Conservation (phyloP, 2,113 vertebrate species). For the Calcarius ornatus region DNA sequence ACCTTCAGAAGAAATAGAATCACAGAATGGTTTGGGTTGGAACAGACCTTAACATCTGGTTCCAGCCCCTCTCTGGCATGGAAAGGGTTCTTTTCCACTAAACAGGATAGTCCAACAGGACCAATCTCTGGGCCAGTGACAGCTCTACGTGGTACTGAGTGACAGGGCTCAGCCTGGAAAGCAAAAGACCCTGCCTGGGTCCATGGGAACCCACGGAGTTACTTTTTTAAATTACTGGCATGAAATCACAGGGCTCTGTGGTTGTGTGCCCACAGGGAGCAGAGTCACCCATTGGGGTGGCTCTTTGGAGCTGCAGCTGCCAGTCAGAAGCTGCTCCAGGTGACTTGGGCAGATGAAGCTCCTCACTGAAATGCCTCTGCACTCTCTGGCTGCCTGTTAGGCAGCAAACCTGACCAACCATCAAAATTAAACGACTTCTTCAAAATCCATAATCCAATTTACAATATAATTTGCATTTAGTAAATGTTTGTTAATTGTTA, state of each 20-base stretch:
- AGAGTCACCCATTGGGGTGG: background rate
- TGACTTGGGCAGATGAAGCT: background rate
- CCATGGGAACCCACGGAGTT: background rate
- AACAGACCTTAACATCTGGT: background rate
- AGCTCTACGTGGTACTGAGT: background rate
- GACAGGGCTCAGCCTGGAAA: background rate
- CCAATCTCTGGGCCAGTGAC: background rate
- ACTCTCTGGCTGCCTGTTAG: background rate
- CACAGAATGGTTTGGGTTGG: background rate
- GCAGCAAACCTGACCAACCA: background rate
- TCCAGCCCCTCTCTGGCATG: background rate
- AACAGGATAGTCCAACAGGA: background rate
- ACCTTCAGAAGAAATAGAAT: background rate
- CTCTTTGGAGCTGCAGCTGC: background rate
- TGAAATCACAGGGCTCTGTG: background rate
- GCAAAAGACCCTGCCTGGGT: background rate
- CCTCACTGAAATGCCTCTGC: background rate
- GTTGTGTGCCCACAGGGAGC: background rate
- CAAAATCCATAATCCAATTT: background rate
- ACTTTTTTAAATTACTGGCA: background rate
- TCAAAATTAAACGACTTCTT: background rate
- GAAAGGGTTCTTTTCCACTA: background rate
- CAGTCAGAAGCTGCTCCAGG: background rate
- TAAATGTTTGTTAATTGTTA: slow-evolving; percentile 35
- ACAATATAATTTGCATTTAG: slow-evolving; percentile 12